Evolutionary conservation across 37 sponge, comb jelly and placozoan genomes (phyloP), one percentile per base, ranked within the genome.

Genomic region (Amphimedon queenslandica): DNA sequence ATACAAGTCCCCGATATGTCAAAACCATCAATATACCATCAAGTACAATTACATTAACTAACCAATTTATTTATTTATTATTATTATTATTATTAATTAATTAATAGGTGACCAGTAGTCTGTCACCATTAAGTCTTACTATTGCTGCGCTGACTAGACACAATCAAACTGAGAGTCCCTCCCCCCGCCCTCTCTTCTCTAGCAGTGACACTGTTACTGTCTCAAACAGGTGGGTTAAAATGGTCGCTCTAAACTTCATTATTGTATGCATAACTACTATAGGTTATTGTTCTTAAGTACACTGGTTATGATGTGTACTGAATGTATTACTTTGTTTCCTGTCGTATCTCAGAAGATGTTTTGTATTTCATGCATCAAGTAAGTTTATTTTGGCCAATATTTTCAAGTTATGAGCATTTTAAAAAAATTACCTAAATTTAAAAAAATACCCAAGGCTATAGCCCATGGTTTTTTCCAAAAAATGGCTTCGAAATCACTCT

Each of bases 1-100:
- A 66, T 33, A 2, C 35, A 58, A 34, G 38, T 83, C 1, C 80
- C 76, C 11, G 33, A 57, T 6, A 60, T 83, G 27, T 70, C 84
- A 13, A 79, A 80, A 30, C 77, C 80, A 2, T 89, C 90, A 21
- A 73, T 89, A 1, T 88, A 88, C 40, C 88, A 88, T 40, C 66
- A 82, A 73, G 88, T 88, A 43, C 25, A 37, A n/a, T n/a, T n/a
- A n/a, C n/a, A n/a, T n/a, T n/a, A n/a, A n/a, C n/a, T n/a, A n/a
- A 3, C 73, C 36, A 27, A 11, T 28, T 16, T 18, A 11, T 2
- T 55, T 72, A 29, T 72, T 29, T n/a, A 20, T 34, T 5, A 40
- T 42, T 8, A 40, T 13, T 23, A 25, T 28, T 63, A 10, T 6
- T 63, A 16, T 38, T 24, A 27, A 42, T 64, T 4, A 11, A 13